Evolutionary conservation across 2,113 vertebrate species (phyloP).

Genomic region (Caracal caracal): DNA sequence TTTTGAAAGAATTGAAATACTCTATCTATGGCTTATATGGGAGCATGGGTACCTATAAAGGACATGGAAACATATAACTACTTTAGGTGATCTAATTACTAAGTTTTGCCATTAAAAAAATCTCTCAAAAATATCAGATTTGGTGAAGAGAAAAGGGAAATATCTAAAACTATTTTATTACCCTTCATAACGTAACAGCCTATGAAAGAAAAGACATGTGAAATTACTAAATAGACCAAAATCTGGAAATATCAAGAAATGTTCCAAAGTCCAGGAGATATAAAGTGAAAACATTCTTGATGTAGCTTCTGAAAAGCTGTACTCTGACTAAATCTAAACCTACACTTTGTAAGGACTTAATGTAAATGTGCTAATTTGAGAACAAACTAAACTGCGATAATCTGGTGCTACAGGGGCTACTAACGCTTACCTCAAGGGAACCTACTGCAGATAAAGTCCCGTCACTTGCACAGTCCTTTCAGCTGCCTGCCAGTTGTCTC

Average conservation of each 20-base stretch:
- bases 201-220: conserved; percentile 40
- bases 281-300: conserved; percentile 74
- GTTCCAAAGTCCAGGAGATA: conserved; percentile 61
- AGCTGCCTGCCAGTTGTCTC: conserved; percentile 83
- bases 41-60: conserved; percentile 9
- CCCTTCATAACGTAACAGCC: conserved; percentile 43
- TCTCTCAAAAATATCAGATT: background rate
- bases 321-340: conserved; percentile 63
- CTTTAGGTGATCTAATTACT: conserved; percentile 43
- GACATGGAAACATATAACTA: conserved; percentile 14
- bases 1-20: conserved; percentile 50
- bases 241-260: conserved; percentile 75
- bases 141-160: conserved; percentile 43
- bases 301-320: conserved; percentile 53
- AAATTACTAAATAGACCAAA: conserved; percentile 64
- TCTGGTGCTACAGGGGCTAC: conserved; percentile 71
- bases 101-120: conserved; percentile 47
- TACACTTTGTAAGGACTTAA: conserved; percentile 55
- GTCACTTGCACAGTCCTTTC: conserved; percentile 83
- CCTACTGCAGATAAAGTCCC: conserved; percentile 80
- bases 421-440: conserved; percentile 82
- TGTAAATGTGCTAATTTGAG: conserved; percentile 43
- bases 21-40: conserved; percentile 13
- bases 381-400: conserved; percentile 67
- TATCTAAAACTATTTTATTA: conserved; percentile 57